Evolutionary conservation across 2,888 invertebrate species (phyloP), one percentile per base, ranked within the genome.

Genomic region (Drosophila meridionalis): DNA sequence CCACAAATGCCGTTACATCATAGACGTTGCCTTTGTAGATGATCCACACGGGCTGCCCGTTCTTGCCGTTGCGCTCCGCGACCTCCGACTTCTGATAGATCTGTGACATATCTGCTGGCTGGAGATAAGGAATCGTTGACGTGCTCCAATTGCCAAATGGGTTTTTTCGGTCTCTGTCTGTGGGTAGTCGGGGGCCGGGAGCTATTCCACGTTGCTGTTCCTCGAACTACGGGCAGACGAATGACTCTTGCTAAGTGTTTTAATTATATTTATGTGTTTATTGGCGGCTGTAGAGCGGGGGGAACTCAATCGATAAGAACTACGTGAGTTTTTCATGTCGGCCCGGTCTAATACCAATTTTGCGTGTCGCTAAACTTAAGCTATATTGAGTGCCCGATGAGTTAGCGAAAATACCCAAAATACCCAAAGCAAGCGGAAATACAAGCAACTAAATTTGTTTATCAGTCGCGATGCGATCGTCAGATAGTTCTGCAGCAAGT

Each of bases 11-110:
- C 3, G 96, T 95, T 76, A 96, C 94, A 92, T 97, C 96, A 87
- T 96, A 96, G 4, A 97, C 95, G 32, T 85, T 90, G 86, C 96
- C 95, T 83, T 94, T 95, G 80, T 95, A 93, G 34, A 96, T 94
- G 53, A 96, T 91, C 96, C 96, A 96, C 0, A 94, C 91, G 0
- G 94, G 94, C 0, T 93, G 87, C 4, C 94, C 94, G 43, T 94
- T 93, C 78, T 93, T 93, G 1, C 96, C 96, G 89, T 95, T 94
- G 58, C 94, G 93, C 45, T 92, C 86, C 3, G 94, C 92, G 62
- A 96, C 95, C 79, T 96, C 95, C 8, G 94, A 94, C 34, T 94
- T 85, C 14, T 94, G 84, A 74, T 90, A 93, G 47, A 80, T 61
- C 68, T 90, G 80, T 7, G 90, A 82, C 90, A 90, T 90, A 58